phyloP scores from a whole-genome alignment of 2,113 vertebrate genomes.

The Isichthys henryi region DNA sequence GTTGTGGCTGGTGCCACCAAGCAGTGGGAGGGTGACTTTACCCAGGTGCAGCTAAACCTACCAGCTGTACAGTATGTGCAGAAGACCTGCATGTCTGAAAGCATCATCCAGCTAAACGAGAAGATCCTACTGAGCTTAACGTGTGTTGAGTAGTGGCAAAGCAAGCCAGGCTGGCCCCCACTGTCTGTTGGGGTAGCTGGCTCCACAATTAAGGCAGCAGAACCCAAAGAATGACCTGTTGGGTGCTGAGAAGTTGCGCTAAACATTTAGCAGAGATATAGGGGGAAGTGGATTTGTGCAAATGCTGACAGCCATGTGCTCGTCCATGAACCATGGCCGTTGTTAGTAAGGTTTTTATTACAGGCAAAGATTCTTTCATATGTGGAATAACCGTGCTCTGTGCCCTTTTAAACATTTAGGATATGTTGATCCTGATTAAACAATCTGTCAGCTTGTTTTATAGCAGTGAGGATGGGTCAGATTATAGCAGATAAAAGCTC shows the following conservation, averaged over 20 bases:
- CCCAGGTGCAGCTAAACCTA: constrained; percentile 9
- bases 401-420: background rate
- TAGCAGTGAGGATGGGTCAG: background rate
- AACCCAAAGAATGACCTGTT: background rate
- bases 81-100: constrained; percentile 39
- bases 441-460: constrained; percentile 3
- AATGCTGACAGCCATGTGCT: background rate
- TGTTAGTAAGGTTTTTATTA: background rate
- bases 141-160: constrained; percentile 32
- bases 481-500: background rate
- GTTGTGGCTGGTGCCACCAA: background rate
- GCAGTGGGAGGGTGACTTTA: background rate
- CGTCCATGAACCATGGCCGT: background rate
- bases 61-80: constrained; percentile 26
- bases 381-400: background rate
- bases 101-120: constrained; percentile 38
- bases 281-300: background rate
- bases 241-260: background rate
- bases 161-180: constrained; percentile 21
- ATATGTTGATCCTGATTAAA: background rate
- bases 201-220: background rate
- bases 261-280: background rate
- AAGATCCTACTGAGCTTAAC: constrained; percentile 43
- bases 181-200: background rate
- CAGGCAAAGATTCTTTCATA: background rate